Evolutionary conservation across 37 sponge, comb jelly and placozoan species (phyloP).

Genomic region (Oopsacas minuta): DNA sequence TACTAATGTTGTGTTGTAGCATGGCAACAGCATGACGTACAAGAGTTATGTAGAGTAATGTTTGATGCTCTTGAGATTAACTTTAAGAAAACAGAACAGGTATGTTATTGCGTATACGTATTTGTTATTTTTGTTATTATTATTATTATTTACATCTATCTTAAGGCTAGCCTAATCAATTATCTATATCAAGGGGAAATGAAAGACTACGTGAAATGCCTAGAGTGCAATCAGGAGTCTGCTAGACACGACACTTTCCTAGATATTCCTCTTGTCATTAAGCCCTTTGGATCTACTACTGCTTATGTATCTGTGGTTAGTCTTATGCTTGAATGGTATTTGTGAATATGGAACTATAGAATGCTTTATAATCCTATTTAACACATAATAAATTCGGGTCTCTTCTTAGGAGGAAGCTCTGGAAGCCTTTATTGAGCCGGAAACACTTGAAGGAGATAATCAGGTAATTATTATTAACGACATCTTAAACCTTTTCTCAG

Average conservation of each 20-base stretch:
- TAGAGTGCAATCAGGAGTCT: slow-evolving; percentile 66
- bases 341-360: too few species aligned
- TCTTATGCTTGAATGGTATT: too few species aligned
- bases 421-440: slow-evolving; percentile 66
- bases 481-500: too few species aligned
- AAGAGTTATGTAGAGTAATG: slow-evolving; percentile 88
- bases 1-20: slow-evolving; percentile 19
- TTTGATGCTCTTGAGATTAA: slow-evolving; percentile 87
- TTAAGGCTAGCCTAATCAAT: slow-evolving; percentile 60
- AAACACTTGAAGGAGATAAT: slow-evolving; percentile 58
- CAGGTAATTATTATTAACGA: too few species aligned
- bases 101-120: not conserved
- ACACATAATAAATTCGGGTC: too few species aligned
- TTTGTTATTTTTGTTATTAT: not conserved
- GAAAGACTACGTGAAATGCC: slow-evolving; percentile 89
- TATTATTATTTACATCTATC: not conserved
- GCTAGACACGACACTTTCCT: slow-evolving; percentile 62
- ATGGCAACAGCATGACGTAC: slow-evolving; percentile 95
- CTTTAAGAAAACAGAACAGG: slow-evolving; percentile 48
- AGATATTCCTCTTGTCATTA: slow-evolving; percentile 81
- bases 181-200: slow-evolving; percentile 71
- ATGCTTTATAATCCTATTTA: too few species aligned
- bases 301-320: slow-evolving; percentile 69
- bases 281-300: slow-evolving; percentile 56
- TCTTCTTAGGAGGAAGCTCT: slow-evolving; percentile 64